Evolutionary conservation across 2,888 invertebrate genomes (phyloP).

Genomic region (Germaria angustata): DNA sequence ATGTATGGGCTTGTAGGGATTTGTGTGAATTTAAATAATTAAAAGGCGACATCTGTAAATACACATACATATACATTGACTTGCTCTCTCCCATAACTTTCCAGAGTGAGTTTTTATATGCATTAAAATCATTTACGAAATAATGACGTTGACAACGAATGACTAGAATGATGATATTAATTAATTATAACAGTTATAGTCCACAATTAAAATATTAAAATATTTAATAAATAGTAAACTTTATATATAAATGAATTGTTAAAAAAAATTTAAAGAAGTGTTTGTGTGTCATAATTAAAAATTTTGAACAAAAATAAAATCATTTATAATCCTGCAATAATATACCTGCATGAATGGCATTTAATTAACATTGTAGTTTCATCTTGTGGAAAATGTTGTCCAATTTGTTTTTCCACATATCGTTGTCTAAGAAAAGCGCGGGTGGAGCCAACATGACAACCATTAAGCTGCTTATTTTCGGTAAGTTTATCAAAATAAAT

Average conservation of each 20-base stretch:
- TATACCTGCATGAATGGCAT: not conserved
- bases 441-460: conserved; percentile 71
- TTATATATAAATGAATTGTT: conserved; percentile 1
- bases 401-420: no score
- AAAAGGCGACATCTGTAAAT: not conserved
- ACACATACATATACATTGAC: not conserved
- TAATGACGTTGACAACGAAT: not conserved
- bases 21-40: conserved; percentile 7
- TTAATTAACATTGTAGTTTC: not conserved
- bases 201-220: not conserved
- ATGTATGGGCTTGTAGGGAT: not conserved
- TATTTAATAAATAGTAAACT: not conserved
- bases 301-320: not conserved
- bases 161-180: not conserved
- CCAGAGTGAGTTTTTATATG: not conserved
- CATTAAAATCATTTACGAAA: not conserved
- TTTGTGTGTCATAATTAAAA: not conserved
- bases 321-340: no score
- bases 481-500: conserved; percentile 71
- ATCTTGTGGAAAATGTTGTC: not conserved
- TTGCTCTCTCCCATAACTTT: not conserved
- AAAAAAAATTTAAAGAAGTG: not conserved
- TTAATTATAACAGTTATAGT: not conserved
- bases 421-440: not conserved
- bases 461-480: conserved; percentile 76